Conservation (phyloP, 2,113 vertebrate genomes). For the Erythrocercus mccallii region DNA sequence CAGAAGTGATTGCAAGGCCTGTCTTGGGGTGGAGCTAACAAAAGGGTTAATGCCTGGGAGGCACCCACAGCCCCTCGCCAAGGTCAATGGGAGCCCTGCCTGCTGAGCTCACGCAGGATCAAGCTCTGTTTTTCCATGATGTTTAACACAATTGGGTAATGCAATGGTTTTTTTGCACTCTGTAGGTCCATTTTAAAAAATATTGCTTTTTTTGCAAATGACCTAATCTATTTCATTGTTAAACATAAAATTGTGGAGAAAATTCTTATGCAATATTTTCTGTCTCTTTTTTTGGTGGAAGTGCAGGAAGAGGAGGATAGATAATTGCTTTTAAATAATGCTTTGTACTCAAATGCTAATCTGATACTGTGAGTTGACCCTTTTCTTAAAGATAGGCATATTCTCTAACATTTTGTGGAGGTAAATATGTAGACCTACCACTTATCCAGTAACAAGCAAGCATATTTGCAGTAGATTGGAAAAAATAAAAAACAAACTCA, state of each 20-base stretch:
- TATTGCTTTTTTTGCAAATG: neutral
- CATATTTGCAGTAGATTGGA: constrained; percentile 29
- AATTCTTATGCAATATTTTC: constrained; percentile 11
- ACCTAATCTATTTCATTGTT: neutral
- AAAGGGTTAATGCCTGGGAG: constrained; percentile 43
- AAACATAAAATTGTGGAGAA: neutral
- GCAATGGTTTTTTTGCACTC: neutral
- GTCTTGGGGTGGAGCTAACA: constrained; percentile 9
- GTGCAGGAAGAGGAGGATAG: neutral
- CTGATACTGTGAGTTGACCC: neutral
- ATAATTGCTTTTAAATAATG: constrained; percentile 25
- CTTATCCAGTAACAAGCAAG: neutral
- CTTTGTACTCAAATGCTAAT: constrained; percentile 24
- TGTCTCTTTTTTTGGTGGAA: neutral
- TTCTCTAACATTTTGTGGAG: neutral
- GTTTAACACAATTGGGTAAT: constrained; percentile 53
- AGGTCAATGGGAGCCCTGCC: constrained; percentile 45
- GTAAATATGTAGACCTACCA: constrained; percentile 26
- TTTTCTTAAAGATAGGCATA: constrained; percentile 1
- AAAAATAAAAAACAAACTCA: constrained; percentile 70
- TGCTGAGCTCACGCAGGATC: neutral
- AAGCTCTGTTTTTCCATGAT: constrained; percentile 40
- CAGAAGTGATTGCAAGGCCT: neutral
- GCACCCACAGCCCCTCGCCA: neutral
- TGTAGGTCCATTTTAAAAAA: neutral